Evolutionary conservation across 2,797 vertebrate species (phyloP), one percentile per base, ranked within the genome.

Genomic region (Pygocentrus nattereri): DNA sequence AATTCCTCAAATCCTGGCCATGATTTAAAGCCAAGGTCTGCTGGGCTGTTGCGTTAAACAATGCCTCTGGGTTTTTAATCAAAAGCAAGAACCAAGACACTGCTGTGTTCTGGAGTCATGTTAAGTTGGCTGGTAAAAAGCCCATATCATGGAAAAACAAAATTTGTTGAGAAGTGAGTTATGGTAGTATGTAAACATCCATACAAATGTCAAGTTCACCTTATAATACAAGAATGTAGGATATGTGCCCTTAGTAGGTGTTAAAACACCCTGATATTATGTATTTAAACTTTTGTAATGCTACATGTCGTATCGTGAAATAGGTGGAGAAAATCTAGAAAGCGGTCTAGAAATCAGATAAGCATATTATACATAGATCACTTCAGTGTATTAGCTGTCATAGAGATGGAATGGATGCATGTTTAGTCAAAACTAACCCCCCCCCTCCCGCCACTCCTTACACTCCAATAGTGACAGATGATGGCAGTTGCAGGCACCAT

Each of bases 401-500:
- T 21, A 5, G 27, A 19, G 16, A 50, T 70, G n/a, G 47, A 21
- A 71, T 31, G 30, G 18, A 54, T 71, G 16, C 5, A 50, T 31
- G 25, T 52, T 31, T 52, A 69, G 25, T 31, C 52, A 23, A 23
- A 54, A 72, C 25, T 6, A 15, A 7, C 47, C 13, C 16, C 8
- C 15, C 16, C 47, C 4, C 15, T 5, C 41, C 12, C 5, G n/a
- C 19, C 34, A 34, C 38, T 67, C 5, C 27, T 27, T 15, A 72
- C 18, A 31, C 7, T 4, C 19, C 19, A 4, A 21, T n/a, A 38
- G 6, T 56, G 71, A 73, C 71, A 38, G 19, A 73, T 73, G 18
- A 73, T 47, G 44, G 67, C 67, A 69, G 38, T 47, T 41, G 31
- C 41, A 69, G 67, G 67, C 41, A 69, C 67, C 41, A 69, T 47